Conservation (phyloP, 2,113 vertebrate species). For the Trematocara unimaculatum region DNA sequence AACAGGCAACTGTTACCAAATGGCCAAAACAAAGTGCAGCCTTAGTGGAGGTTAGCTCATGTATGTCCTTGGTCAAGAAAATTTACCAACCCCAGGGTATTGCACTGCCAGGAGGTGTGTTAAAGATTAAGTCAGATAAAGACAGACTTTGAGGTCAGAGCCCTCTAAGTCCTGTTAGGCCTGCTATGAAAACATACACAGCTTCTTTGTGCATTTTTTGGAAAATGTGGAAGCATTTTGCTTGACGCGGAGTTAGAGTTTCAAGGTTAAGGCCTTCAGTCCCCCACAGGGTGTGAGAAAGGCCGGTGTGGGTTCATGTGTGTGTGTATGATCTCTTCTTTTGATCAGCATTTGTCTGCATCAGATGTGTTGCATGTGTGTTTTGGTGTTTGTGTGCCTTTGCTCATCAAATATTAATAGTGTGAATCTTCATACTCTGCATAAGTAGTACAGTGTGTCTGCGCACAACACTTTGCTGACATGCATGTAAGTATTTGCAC, state of each 20-base stretch:
- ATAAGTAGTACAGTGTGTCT: background rate
- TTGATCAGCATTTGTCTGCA: background rate
- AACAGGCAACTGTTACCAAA: background rate
- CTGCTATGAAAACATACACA: conserved; percentile 22
- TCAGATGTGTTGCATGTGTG: background rate
- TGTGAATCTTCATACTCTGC: background rate
- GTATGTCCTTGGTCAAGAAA: background rate
- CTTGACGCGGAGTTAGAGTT: background rate
- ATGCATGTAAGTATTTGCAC: background rate
- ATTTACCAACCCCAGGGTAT: background rate
- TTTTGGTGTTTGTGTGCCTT: background rate
- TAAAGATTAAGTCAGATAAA: conserved; percentile 26
- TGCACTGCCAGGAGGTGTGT: background rate
- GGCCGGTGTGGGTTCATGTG: background rate
- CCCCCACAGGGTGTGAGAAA: background rate
- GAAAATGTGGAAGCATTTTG: conserved; percentile 62
- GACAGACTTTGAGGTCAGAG: conserved; percentile 3
- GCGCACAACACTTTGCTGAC: background rate
- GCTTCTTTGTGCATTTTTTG: conserved; percentile 33
- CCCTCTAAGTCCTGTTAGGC: background rate
- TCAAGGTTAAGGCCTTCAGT: conserved; percentile 24
- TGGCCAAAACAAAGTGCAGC: background rate
- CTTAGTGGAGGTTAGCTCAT: background rate
- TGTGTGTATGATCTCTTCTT: background rate
- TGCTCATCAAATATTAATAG: background rate